phyloP scores from a whole-genome alignment of 2,888 invertebrate genomes.

The Molorchus minor region DNA sequence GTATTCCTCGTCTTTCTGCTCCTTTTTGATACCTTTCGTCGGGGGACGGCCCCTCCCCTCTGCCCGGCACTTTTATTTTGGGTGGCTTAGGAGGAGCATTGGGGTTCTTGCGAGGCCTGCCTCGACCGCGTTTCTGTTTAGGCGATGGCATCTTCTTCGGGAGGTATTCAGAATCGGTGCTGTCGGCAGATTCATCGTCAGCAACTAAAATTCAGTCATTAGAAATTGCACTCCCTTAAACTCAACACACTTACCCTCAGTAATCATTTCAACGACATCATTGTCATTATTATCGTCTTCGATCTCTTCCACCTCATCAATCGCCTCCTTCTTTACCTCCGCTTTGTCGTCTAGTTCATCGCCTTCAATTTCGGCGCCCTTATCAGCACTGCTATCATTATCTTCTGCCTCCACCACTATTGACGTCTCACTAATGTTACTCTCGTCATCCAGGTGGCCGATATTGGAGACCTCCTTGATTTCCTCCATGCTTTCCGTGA shows the following conservation, averaged over 20 bases:
- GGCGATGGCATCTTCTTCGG: constrained; percentile 49
- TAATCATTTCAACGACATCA: constrained; percentile 8
- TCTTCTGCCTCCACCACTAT: background rate
- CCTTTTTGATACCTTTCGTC: constrained; percentile 42
- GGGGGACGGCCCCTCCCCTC: constrained; percentile 48
- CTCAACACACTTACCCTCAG: constrained; percentile 8
- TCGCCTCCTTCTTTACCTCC: constrained; percentile 25
- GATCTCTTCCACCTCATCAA: constrained; percentile 22
- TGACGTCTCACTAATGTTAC: constrained; percentile 3
- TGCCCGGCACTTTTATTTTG: constrained; percentile 38
- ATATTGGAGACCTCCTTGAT: constrained; percentile 26
- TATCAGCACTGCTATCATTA: constrained; percentile 3
- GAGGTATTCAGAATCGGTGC: constrained; percentile 57
- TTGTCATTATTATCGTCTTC: constrained; percentile 32
- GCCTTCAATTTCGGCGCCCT: constrained; percentile 16
- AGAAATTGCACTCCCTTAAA: background rate
- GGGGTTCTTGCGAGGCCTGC: constrained; percentile 56
- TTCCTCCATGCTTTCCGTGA: constrained; percentile 46
- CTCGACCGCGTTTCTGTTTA: constrained; percentile 49
- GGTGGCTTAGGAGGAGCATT: constrained; percentile 30
- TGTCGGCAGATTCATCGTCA: constrained; percentile 46
- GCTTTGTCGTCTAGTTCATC: constrained; percentile 24
- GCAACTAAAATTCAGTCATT: constrained; percentile 8
- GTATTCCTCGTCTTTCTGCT: constrained; percentile 51
- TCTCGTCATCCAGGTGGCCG: constrained; percentile 6